Conservation (phyloP, 2,888 invertebrate genomes). For the Pterostichus madidus region DNA sequence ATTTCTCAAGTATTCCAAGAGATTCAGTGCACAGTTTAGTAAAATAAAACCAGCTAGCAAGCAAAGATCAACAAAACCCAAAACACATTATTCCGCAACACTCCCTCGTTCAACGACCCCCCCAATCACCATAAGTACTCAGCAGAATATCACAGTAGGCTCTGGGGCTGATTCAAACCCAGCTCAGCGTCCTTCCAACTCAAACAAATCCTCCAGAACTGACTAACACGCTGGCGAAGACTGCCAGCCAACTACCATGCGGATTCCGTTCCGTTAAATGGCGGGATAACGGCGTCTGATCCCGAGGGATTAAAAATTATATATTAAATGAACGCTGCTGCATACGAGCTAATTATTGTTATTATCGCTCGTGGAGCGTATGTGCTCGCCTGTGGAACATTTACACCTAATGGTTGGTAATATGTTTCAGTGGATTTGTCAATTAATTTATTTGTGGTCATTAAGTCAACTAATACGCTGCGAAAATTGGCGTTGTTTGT, state of each 20-base stretch:
- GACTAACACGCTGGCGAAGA: not conserved
- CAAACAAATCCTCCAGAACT: constrained; percentile 49
- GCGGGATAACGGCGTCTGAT: constrained; percentile 34
- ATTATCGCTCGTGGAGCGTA: constrained; percentile 43
- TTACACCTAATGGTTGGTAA: constrained; percentile 39
- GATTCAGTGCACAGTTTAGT: constrained; percentile 5
- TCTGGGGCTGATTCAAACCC: constrained; percentile 36
- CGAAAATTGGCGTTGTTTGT: no score
- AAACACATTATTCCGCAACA: constrained; percentile 46
- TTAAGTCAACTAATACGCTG: not conserved
- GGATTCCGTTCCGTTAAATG: constrained; percentile 6
- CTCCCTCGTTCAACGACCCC: constrained; percentile 39
- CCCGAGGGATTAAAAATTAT: constrained; percentile 56
- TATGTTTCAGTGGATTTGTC: constrained; percentile 16
- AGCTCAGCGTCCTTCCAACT: constrained; percentile 27
- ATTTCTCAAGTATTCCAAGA: not conserved
- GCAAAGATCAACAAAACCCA: constrained; percentile 51
- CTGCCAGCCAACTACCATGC: not conserved
- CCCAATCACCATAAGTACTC: constrained; percentile 51
- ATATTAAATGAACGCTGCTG: constrained; percentile 45
- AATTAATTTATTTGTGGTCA: constrained; percentile 41
- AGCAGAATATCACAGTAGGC: constrained; percentile 36
- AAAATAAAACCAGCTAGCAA: constrained; percentile 3
- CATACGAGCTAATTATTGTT: constrained; percentile 48
- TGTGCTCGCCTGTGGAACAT: constrained; percentile 16